Conservation (phyloP, 2,888 invertebrate genomes). For the Campoplex capitator region DNA sequence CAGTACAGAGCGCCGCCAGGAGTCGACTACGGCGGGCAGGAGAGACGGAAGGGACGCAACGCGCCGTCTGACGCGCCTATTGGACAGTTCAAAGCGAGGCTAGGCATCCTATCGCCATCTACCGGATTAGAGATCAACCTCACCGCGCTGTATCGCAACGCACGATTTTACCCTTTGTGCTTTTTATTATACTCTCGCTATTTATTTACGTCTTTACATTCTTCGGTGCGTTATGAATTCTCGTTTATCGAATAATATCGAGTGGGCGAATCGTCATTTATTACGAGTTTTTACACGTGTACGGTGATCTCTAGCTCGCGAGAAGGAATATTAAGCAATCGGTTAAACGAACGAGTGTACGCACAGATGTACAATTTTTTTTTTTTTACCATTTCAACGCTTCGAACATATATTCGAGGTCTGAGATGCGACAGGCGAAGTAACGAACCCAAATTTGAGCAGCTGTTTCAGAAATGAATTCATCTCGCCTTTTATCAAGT, state of each 20-base stretch:
- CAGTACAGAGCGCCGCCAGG: slow-evolving; percentile 50
- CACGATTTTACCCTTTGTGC: slow-evolving; percentile 45
- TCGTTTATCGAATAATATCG: not conserved
- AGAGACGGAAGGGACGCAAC: slow-evolving; percentile 45
- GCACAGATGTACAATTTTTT: not conserved
- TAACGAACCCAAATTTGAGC: not conserved
- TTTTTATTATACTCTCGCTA: not conserved
- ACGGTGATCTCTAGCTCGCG: not conserved
- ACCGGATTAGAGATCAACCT: slow-evolving; percentile 14
- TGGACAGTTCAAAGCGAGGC: slow-evolving; percentile 62
- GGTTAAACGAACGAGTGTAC: not conserved
- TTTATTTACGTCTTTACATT: not conserved
- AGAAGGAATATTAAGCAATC: not conserved
- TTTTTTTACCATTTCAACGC: not conserved
- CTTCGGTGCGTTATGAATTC: not conserved
- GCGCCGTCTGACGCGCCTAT: slow-evolving; percentile 66
- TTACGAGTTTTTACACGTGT: not conserved
- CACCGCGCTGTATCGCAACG: not conserved
- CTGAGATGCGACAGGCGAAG: not conserved
- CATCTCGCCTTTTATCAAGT: not conserved
- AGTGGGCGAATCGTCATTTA: not conserved
- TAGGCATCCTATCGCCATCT: slow-evolving; percentile 68
- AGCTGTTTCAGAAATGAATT: not conserved
- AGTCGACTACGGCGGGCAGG: slow-evolving; percentile 59
- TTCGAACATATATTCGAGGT: not conserved